Evolutionary conservation across 1,140 invertebrate species (phyloP), one percentile per base, ranked within the genome.

Genomic region (Episyrphus balteatus): DNA sequence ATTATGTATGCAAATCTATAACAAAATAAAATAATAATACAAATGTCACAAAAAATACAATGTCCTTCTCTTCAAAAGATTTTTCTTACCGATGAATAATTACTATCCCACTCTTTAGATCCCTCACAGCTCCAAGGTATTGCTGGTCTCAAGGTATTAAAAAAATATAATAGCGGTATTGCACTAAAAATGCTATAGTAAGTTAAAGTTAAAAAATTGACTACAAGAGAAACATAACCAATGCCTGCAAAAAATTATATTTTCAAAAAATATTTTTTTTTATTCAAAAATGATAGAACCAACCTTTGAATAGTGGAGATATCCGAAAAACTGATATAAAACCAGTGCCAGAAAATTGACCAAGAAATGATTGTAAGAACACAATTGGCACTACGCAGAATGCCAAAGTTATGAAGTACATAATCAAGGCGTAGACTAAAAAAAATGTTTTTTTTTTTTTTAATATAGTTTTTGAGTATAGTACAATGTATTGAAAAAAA

Each of bases 401-500:
- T 15, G 17, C 11, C 17, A 12, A 36, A 15, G 5, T 15, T 36
- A 36, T n/a, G 3, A 36, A 15, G 14, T 36, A 36, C 12, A 10
- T 3, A 12, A 36, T n/a, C 15, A 51, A 17, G 12, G 37, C 11
- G 15, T 26, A 26, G 17, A 47, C 50, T 51, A 30, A 21, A 48
- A 21, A 47, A 15, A 18, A n/a, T n/a, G n/a, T n/a, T n/a, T n/a
- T n/a, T n/a, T n/a, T n/a, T n/a, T n/a, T n/a, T n/a, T n/a, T n/a
- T n/a, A n/a, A n/a, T n/a, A n/a, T n/a, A n/a, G n/a, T n/a, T n/a
- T n/a, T n/a, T n/a, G n/a, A n/a, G n/a, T n/a, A n/a, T n/a, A n/a
- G n/a, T n/a, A n/a, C n/a, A n/a, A 26, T 26, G 21, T 26, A 26
- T 26, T 26, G 21, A 47, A 44, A 45, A 26, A 26, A 26, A 26